Evolutionary conservation across 1,140 invertebrate species (phyloP).

Genomic region (Pseudomyrmex gracilis): DNA sequence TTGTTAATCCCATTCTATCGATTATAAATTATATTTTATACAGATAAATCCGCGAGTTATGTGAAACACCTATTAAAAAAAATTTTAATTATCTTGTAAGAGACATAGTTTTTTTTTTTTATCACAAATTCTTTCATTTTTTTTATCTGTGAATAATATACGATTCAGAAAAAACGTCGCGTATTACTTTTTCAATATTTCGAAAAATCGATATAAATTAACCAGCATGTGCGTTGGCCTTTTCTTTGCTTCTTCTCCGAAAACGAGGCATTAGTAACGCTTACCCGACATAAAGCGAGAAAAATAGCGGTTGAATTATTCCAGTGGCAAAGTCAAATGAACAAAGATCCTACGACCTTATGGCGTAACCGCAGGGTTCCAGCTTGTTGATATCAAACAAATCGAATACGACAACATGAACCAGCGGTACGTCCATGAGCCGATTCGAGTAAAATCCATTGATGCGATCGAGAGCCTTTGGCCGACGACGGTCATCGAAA

Average conservation of each 20-base stretch:
- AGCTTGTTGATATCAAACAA: conserved; percentile 55
- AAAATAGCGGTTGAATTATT: conserved; percentile 79
- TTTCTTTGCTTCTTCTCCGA: conserved; percentile 31
- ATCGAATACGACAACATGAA: conserved; percentile 53
- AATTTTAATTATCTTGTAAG: too few relatives aligned
- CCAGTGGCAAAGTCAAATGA: conserved; percentile 63
- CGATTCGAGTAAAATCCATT: conserved; percentile 35
- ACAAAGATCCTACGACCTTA: conserved; percentile 65
- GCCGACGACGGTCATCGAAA: conserved; percentile 32
- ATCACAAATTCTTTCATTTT: too few relatives aligned
- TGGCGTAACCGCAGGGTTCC: conserved; percentile 67
- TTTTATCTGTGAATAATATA: neutral
- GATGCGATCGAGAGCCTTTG: conserved; percentile 61
- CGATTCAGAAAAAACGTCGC: neutral
- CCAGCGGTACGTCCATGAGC: conserved; percentile 13
- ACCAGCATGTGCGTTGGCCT: conserved; percentile 1
- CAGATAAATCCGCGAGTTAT: too few relatives aligned
- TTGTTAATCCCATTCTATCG: too few relatives aligned
- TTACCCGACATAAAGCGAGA: conserved; percentile 79
- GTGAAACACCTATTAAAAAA: too few relatives aligned
- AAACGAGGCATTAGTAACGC: conserved; percentile 77
- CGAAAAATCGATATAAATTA: conserved; percentile 43
- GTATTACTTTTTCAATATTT: conserved; percentile 52
- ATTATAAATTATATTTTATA: too few relatives aligned
- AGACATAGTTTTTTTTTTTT: too few relatives aligned